Evolutionary conservation across 2,113 vertebrate genomes (phyloP).

Genomic region (Platycercus adscitus): DNA sequence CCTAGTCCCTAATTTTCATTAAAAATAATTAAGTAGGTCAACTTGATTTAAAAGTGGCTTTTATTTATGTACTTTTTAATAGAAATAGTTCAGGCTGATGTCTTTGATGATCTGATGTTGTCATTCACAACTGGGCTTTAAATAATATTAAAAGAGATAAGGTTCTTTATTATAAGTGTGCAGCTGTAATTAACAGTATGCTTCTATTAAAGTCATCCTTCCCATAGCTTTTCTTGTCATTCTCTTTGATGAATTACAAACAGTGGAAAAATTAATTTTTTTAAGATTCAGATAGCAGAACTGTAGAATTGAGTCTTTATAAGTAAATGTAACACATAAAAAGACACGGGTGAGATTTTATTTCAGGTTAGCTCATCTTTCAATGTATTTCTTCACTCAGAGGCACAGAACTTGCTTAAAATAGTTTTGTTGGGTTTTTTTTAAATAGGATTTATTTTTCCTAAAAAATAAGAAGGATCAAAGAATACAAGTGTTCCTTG

Average conservation of each 20-base stretch:
- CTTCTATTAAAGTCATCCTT: background rate
- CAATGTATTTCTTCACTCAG: background rate
- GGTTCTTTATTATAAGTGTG: background rate
- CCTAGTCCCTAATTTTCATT: background rate
- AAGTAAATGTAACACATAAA: background rate
- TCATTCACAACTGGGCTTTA: background rate
- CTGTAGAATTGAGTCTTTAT: background rate
- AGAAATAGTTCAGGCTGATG: background rate
- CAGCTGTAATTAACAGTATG: background rate
- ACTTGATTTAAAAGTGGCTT: background rate
- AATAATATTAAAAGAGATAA: background rate
- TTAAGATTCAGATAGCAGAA: background rate
- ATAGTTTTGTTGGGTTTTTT: background rate
- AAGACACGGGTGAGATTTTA: accelerated
- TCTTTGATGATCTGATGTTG: background rate
- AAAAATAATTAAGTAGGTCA: background rate
- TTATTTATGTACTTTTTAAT: background rate
- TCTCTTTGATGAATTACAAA: background rate
- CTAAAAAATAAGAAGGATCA: background rate
- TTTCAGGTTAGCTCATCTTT: background rate
- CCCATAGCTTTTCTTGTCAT: background rate
- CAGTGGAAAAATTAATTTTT: background rate
- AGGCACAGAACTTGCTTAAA: background rate
- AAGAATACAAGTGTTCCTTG: background rate
- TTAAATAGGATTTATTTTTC: background rate